Evolutionary conservation across 2,888 invertebrate genomes (phyloP), one percentile per base, ranked within the genome.

Genomic region (Zygogramma bicolorata): DNA sequence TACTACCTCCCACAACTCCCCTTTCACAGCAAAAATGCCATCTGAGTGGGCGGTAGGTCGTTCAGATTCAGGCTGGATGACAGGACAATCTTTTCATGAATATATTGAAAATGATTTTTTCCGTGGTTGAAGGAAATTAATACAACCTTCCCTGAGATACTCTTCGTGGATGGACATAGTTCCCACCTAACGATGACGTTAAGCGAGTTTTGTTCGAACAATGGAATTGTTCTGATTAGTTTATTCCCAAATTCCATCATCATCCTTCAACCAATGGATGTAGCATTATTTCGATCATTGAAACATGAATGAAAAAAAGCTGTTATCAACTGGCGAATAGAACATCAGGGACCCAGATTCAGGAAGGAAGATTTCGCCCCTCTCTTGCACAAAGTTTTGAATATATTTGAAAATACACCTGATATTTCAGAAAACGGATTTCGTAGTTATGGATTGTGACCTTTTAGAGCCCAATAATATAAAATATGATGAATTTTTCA

Each of bases 191-290:
- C 84, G 10, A 71, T 85, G 69, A 81, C 84, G 60, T 70, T 85
- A 13, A 84, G 83, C 66, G 74, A 85, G 42, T 87, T 87, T 81
- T 87, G 86, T 73, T 73, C 75, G 68, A 76, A 82, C 53, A 84
- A 86, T 68, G 73, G 77, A 22, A 87, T 86, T 7, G 81, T 84
- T 70, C 71, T 86, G 18, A 75, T 85, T 63, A 80, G 83, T 38
- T 75, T 87, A 15, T 81, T 78, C 31, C 84, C 86, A 7, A 87
- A 86, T 75, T 80, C 86, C 0, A 85, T 85, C 3, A 85, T 86
- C 73, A 78, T 86, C 8, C 69, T 86, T 7, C 86, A 86, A 70
- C 86, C 85, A 3, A 75, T 86, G 68, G 85, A 87, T 73, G 84
- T 85, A 3, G 81, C 81, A 15, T 79, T 86, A 34, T 86, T 86